Base-by-base conservation (phyloP, 2,888 invertebrate species). In the Apamea monoglypha region DNA sequence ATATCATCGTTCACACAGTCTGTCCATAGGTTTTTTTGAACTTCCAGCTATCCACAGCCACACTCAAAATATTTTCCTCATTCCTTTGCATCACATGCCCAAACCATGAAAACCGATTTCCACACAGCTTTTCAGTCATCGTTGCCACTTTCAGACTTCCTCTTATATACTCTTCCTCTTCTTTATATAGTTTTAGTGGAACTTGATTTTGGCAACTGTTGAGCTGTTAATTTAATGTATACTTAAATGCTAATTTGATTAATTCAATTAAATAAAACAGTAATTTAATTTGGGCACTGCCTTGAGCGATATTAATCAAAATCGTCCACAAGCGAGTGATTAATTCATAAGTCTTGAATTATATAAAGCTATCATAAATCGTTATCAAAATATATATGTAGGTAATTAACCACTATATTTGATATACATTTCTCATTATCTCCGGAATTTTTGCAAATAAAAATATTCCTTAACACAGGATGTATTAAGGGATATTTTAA, bases 401-500 rank as follows among this genome's bases (percentile, higher is more conserved):
- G 10, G 14, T 77, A 69, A 81, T 77, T 56, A 73, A 59, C 14
- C 64, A 72, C 75, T 53, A 44, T 47, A 76, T 76, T 5, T 64
- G 59, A 81, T 72, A 75, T 29, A 47, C 4, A 56, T 63, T 44
- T 67, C 67, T 74, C 59, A 61, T 76, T 78, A 86, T 36, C 56
- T 21, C 10, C 7, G 56, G 87, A 78, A 76, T 78, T 12, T 59
- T 59, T 12, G n/a, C 56, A 59, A 59, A 12, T 59, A 14, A 5
- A 59, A 59, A 59, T 59, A 59, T 59, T n/a, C 56, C 56, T 59
- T 59, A 59, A n/a, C n/a, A 12, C n/a, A 59, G 56, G 56, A 14
- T 12, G 40, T 40, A 80, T 79, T 40, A 56, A 74, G 56, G 59
- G 47, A 78, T 73, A 84, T 78, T 84, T 83, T 78, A 78, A 86